A percentile compares a stretch with the other conserved stretches of the same genome.
Conservation (phyloP, 2,888 invertebrate species). For the Thecophora atra region DNA sequence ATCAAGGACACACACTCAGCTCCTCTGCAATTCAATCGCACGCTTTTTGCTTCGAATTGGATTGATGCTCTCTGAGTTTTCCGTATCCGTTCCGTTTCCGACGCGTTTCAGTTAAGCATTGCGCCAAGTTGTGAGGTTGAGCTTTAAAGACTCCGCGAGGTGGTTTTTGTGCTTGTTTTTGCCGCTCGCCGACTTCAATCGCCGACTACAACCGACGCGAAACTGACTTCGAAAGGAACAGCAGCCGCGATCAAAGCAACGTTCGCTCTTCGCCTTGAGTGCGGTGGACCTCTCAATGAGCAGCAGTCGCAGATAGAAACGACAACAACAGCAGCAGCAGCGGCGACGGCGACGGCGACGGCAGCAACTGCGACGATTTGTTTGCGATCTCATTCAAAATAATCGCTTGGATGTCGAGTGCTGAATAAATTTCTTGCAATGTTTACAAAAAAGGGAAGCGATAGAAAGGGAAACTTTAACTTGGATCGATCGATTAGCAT, state of each 20-base stretch:
- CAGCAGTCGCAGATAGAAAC: constrained; percentile 7
- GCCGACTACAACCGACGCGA: constrained; percentile 13
- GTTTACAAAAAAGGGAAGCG: background rate
- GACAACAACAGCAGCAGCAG: background rate
- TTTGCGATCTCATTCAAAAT: constrained; percentile 1
- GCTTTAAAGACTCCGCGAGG: background rate
- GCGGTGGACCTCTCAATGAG: background rate
- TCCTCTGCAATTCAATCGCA: background rate
- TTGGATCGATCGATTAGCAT: too few relatives aligned
- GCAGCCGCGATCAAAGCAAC: background rate
- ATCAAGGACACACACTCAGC: too few relatives aligned
- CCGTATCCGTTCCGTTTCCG: constrained; percentile 13
- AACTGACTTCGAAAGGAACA: constrained; percentile 24
- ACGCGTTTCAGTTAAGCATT: background rate
- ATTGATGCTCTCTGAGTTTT: background rate
- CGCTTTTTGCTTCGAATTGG: background rate
- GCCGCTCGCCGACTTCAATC: constrained; percentile 25
- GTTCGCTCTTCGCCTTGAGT: background rate
- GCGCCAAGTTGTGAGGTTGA: background rate
- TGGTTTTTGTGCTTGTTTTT: background rate
- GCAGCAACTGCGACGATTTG: background rate
- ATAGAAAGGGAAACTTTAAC: background rate
- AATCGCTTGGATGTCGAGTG: constrained; percentile 31
- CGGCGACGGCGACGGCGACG: background rate
- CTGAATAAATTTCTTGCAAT: background rate